Evolutionary conservation across 2,888 invertebrate genomes (phyloP), one percentile per base, ranked within the genome.

Genomic region (Auanema freiburgensis): DNA sequence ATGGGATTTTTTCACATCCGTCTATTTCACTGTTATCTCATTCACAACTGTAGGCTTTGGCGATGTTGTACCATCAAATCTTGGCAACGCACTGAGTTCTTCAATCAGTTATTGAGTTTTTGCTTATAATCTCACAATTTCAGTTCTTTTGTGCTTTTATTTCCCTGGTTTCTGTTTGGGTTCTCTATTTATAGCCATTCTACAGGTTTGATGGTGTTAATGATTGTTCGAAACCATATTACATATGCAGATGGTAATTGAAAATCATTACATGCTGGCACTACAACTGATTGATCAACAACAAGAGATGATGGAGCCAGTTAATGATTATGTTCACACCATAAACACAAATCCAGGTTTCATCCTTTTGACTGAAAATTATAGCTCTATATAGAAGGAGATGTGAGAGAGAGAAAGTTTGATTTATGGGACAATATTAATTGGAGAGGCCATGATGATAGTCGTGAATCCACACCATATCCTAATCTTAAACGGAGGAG

Each of bases 11-110:
- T 33, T 33, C 33, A 33, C 33, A 33, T 33, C 33, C 8, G 33
- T 33, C 33, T 33, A 33, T 33, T 33, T 33, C 8, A 33, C 33
- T 3, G 33, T 33, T 33, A 33, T 33, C 8, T 80, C 79, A 6
- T 58, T 81, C 33, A 72, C 67, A n/a, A 81, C 81, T 4, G 76
- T 81, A 46, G 81, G 81, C 16, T 70, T 81, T 44, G 80, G 80
- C 42, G 81, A 80, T 58, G 71, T 76, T 41, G 71, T 81, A 54
- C 81, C 81, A 23, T 69, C 74, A 44, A 77, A 81, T 71, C 79
- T 80, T 0, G 67, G 74, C 16, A 72, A 75, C 16, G 74, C 78
- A 66, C 41, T 5, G 8, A 11, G 49, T 49, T 21, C 18, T 64
- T 21, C 46, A 63, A 49, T 44, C 52, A 8, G 25, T 53, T 25